Percentiles rank a stretch among this genome's conserved stretches.
Evolutionary conservation across 2,888 invertebrate genomes (phyloP).

Genomic region (Amorpha juglandis): DNA sequence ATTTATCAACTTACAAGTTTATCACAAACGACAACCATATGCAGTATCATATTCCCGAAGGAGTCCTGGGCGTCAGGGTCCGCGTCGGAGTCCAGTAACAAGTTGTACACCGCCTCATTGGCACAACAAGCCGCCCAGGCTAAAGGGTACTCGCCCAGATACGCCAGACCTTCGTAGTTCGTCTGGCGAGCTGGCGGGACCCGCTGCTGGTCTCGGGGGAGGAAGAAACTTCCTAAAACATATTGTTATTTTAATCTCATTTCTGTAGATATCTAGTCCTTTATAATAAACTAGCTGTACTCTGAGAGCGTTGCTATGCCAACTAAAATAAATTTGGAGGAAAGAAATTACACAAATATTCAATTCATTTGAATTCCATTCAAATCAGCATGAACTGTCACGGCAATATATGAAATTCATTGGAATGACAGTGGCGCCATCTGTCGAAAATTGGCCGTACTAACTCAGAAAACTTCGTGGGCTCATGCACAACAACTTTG

Average conservation of each 20-base stretch:
- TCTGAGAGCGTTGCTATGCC: too few species aligned
- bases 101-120: constrained; percentile 98
- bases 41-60: constrained; percentile 99
- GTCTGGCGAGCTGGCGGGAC: constrained; percentile 91
- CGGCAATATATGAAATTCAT: too few species aligned
- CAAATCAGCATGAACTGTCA: too few species aligned
- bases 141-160: constrained; percentile 98
- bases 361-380: too few species aligned
- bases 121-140: constrained; percentile 99
- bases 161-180: constrained; percentile 98
- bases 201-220: constrained; percentile 96
- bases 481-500: too few species aligned
- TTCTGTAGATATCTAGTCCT: not conserved
- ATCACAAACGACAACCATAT: constrained; percentile 99
- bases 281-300: too few species aligned
- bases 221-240: constrained; percentile 91
- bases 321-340: too few species aligned
- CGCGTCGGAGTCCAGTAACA: constrained; percentile 95
- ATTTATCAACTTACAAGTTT: constrained; percentile 94
- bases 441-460: too few species aligned
- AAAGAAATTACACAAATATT: too few species aligned
- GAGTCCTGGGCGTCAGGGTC: constrained; percentile 98
- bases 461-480: too few species aligned
- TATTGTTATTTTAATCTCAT: not conserved
- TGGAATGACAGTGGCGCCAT: too few species aligned